Base-by-base conservation (phyloP, 2,113 vertebrate genomes). In the Gadus chalcogrammus region DNA sequence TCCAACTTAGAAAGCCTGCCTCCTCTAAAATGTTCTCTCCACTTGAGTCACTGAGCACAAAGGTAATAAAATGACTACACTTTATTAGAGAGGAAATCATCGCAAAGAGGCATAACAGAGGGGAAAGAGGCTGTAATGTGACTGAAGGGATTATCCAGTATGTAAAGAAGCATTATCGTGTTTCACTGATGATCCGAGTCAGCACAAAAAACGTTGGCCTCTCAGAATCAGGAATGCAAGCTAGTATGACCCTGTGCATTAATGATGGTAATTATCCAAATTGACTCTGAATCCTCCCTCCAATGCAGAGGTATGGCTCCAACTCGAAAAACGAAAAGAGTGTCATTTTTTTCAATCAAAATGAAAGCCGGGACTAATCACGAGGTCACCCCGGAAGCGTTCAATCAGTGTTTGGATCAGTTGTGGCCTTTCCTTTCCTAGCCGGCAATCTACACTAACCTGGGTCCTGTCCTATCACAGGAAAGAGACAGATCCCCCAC, bases 121-220 rank as follows among this genome's bases (percentile, higher is more conserved):
- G 59, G 78, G 71, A n/a, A 73, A 69, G 55, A 75, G 73, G 58
- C 67, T 74, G 63, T 79, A 79, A 85, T 82, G 81, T 83, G 82
- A 83, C 88, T 83, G 73, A 84, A 75, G 67, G 83, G 80, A 90
- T 90, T 85, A 87, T 84, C 79, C 67, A 73, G 82, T 79, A 77
- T 81, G 80, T 82, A 61, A 81, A 88, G 79, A 85, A 71, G 67
- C 81, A 85, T 90, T 89, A 85, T 81, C 77, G 72, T 87, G 83
- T 82, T 82, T 84, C 70, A 65, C 75, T 80, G 76, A 79, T 88
- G 76, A 84, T 86, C 68, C 74, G 70, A 70, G 68, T 84, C 80
- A 79, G 80, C 79, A 79, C 66, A 87, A 77, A 52, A 20, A 59
- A 53, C 42, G 52, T 69, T 70, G 67, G 71, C 64, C 80, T 74